Conservation (phyloP, 2,113 vertebrate species). For the Tichodroma muraria region DNA sequence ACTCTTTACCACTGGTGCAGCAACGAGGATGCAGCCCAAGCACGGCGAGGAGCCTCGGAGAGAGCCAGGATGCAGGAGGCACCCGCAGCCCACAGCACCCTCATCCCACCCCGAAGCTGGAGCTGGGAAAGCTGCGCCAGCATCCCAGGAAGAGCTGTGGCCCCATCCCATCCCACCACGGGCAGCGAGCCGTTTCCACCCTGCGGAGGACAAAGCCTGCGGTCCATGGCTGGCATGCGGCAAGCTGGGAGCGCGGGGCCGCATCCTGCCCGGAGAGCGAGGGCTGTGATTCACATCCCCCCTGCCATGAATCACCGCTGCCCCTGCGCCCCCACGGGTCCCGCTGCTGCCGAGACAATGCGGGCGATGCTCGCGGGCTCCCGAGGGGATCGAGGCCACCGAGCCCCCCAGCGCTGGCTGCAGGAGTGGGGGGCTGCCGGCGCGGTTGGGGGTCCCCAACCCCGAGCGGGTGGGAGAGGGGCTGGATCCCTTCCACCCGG, state of each 20-base stretch:
- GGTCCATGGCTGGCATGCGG: not conserved
- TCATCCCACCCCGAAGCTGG: not conserved
- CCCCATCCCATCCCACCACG: not conserved
- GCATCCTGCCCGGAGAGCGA: slow-evolving; percentile 27
- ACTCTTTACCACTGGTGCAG: not conserved
- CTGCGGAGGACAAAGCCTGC: slow-evolving; percentile 41
- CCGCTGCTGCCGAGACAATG: not conserved
- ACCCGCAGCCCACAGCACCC: not conserved
- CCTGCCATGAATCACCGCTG: not conserved
- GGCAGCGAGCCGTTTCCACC: slow-evolving; percentile 13
- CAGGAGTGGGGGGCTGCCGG: not conserved
- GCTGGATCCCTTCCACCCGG: not conserved
- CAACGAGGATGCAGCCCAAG: not conserved
- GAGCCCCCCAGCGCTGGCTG: not conserved
- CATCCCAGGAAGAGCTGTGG: not conserved
- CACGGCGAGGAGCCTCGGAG: fast-evolving
- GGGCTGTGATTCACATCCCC: slow-evolving; percentile 35
- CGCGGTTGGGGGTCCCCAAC: not conserved
- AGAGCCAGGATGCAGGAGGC: not conserved
- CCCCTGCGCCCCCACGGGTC: not conserved
- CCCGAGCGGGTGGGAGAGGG: not conserved
- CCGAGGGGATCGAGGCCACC: not conserved
- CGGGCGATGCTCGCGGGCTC: not conserved
- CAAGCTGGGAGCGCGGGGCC: not conserved
- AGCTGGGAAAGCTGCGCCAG: not conserved